These are phyloP conservation scores for Podiceps cristatus DNA, from an alignment of 2,113 vertebrate genomes.

Conservation along the genomic window DNA sequence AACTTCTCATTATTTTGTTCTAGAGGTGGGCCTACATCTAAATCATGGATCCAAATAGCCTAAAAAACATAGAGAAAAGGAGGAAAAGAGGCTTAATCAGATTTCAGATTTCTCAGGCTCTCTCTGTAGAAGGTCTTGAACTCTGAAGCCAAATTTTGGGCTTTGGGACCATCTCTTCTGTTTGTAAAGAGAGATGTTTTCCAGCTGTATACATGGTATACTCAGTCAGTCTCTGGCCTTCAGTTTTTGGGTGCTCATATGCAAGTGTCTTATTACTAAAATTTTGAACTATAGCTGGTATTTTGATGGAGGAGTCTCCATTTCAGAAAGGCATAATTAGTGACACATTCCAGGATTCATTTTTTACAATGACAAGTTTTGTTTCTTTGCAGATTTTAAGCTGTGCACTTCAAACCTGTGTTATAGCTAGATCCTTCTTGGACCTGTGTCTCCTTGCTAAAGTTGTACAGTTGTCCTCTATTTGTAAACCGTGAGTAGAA, in stretches of 20 bases:
- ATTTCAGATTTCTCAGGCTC: conserved; percentile 7
- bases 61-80: not conserved
- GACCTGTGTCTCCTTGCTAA: not conserved
- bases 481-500: not conserved
- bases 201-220: not conserved
- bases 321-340: not conserved
- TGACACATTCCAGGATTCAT: not conserved
- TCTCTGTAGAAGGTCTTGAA: conserved; percentile 2
- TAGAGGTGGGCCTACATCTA: not conserved
- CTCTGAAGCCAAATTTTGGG: not conserved
- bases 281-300: not conserved
- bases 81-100: not conserved
- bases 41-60: not conserved
- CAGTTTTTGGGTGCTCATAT: not conserved
- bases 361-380: not conserved
- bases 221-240: not conserved
- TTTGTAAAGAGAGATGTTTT: conserved; percentile 22
- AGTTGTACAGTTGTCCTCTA: not conserved
- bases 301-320: not conserved
- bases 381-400: not conserved
- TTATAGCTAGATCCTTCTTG: not conserved
- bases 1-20: conserved; percentile 29
- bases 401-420: not conserved
- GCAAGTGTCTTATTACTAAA: not conserved
- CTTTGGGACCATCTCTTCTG: conserved; percentile 35